Evolutionary conservation across 2,113 vertebrate species (phyloP), one percentile per base, ranked within the genome.

Genomic region (Recurvirostra avosetta): DNA sequence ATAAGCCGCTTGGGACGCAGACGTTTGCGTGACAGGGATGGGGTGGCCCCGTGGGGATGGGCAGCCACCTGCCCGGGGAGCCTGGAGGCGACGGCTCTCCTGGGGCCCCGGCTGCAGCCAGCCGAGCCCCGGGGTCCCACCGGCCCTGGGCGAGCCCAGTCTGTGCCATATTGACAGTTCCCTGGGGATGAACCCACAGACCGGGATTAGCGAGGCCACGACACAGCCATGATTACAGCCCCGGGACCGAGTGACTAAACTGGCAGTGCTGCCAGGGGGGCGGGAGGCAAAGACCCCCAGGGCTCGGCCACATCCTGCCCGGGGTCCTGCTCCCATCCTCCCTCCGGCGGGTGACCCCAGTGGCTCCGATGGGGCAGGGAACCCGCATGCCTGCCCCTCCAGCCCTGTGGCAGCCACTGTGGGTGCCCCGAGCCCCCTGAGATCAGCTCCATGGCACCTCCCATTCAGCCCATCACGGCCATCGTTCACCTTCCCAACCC

Each of bases 1-100:
- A 90, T 94, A 96, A 97, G 94, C 96, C 1, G 65, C 96, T 96
- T 91, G 91, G 93, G 84, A 30, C 3, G 25, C 11, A 36, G 94
- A 52, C 8, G 36, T 40, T 89, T 73, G 88, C 63, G 73, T 92
- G 96, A 81, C 47, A 21, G 68, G 59, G n/a, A 16, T 2, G 15
- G 38, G 79, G 55, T 0, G 1, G 79, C 79, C 86, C 86, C 1
- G 0, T 3, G 4, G 94, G 77, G 81, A 40, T 1, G 12, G 43
- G 85, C n/a, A 20, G 74, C 90, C 95, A 86, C 91, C 95, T 95
- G 92, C 59, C 47, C 26, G 6, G 53, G n/a, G 49, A 68, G 40
- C 3, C 18, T 25, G 1, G 71, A 70, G 52, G 21, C 5, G 38
- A 63, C 1, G 0, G 11, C 65, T 40, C 1, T 0, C 3, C 3